Base-by-base conservation (phyloP, 2,113 vertebrate species). In the Miniopterus natalensis region DNA sequence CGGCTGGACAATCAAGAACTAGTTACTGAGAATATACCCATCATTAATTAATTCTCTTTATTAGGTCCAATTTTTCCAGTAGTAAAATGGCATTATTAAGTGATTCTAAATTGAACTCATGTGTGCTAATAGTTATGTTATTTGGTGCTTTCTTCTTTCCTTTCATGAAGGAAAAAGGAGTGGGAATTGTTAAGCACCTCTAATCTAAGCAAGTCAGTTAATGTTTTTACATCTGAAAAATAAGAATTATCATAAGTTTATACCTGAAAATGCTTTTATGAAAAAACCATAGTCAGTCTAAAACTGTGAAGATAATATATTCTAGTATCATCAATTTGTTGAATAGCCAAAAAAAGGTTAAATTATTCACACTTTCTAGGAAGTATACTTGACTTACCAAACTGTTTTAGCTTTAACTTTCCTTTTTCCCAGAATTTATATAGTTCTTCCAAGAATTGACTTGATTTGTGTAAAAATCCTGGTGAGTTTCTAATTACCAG, bases 151-250 rank as follows among this genome's bases (percentile, higher is more conserved):
- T 73, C 66, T 73, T 74, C 9, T 36, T 7, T 11, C 42, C 59
- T 74, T 70, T 87, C 71, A 6, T 31, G 45, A 79, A 65, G 29
- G 23, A 63, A 49, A 81, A 42, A 63, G 12, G 12, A 79, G 15
- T 86, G 31, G 47, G 20, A 78, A 21, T 71, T 42, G 57, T 78
- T 96, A 71, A 27, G 1, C 0, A 65, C 18, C 27, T 88, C 45
- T 80, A 92, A 91, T 88, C 45, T 80, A 92, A 91, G 42, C 27
- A 84, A 88, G 36, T 74, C 57, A 77, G 20, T 85, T 92, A 83
- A 92, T 90, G 77, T 61, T 90, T 78, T 86, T 88, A 3, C 42
- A 13, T 84, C 13, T 71, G 36, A 86, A 77, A 90, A 92, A 36
- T 57, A 71, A 51, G 13, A 92, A 59, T 90, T 49, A 53, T 51